These are phyloP conservation scores for Pantherophis vulpinus DNA, from an alignment of 2,797 vertebrate genomes.

Conservation along the genomic window DNA sequence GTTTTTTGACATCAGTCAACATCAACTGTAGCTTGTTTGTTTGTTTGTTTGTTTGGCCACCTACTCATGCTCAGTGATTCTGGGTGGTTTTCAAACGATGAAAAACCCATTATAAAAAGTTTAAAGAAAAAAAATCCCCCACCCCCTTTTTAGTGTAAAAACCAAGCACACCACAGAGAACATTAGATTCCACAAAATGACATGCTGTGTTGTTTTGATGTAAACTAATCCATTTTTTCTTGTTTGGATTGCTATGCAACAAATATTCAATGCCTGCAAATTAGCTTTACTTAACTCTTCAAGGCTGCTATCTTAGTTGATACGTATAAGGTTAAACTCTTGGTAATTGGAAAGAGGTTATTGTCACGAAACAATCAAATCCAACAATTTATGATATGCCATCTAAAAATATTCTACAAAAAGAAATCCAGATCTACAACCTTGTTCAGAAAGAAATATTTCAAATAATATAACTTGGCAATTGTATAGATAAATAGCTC, in stretches of 20 bases:
- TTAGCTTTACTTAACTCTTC: background rate
- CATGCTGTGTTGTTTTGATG: background rate
- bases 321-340: background rate
- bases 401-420: constrained; percentile 20
- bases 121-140: background rate
- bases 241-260: background rate
- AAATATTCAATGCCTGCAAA: background rate
- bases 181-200: background rate
- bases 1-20: too few relatives aligned
- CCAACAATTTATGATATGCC: background rate
- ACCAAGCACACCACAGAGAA: background rate
- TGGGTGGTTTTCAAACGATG: background rate
- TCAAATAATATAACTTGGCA: background rate
- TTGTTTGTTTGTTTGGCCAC: too few relatives aligned
- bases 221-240: background rate
- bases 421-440: constrained; percentile 7
- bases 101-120: background rate
- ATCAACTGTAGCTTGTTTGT: too few relatives aligned
- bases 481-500: constrained; percentile 12
- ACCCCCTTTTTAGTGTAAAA: background rate
- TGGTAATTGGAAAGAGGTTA: background rate
- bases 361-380: background rate
- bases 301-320: background rate
- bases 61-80: background rate
- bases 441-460: background rate